Base-by-base conservation (phyloP, 2,888 invertebrate species). In the Sminthurides aquaticus region DNA sequence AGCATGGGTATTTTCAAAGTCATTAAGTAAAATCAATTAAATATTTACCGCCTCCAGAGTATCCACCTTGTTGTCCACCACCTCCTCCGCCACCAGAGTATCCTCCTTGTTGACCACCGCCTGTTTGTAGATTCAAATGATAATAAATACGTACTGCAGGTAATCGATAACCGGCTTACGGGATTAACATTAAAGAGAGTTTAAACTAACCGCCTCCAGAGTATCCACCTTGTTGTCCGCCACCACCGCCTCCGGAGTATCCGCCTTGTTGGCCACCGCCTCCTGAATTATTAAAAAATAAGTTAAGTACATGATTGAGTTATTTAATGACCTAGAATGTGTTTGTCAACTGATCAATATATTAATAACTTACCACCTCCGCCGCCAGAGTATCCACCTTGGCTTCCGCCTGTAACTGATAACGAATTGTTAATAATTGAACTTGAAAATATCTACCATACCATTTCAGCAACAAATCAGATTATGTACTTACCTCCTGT, bases 311-410 rank as follows among this genome's bases (percentile, higher is more conserved):
- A n/a, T n/a, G n/a, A n/a, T n/a, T n/a, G n/a, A n/a, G n/a, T n/a
- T n/a, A n/a, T n/a, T n/a, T n/a, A n/a, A n/a, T n/a, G n/a, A n/a
- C n/a, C n/a, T n/a, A n/a, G n/a, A n/a, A n/a, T n/a, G n/a, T n/a
- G n/a, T n/a, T n/a, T n/a, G n/a, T n/a, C n/a, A n/a, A n/a, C n/a
- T n/a, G n/a, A n/a, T n/a, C n/a, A n/a, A n/a, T n/a, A n/a, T n/a
- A n/a, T n/a, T n/a, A n/a, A n/a, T n/a, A n/a, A n/a, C n/a, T n/a
- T n/a, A n/a, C n/a, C n/a, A n/a, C n/a, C n/a, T n/a, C n/a, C 20
- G 20, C 52, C 52, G 22, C 52, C 52, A 15, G 52, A 52, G 20
- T 52, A 52, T 15, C 52, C 52, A 52, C 52, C 52, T 52, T 52
- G 52, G 5, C 22, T 5, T 22, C 22, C 20, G 18, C 22, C 20